Evolutionary conservation across 2,888 invertebrate species (phyloP), one percentile per base, ranked within the genome.

Genomic region (Thereva unica): DNA sequence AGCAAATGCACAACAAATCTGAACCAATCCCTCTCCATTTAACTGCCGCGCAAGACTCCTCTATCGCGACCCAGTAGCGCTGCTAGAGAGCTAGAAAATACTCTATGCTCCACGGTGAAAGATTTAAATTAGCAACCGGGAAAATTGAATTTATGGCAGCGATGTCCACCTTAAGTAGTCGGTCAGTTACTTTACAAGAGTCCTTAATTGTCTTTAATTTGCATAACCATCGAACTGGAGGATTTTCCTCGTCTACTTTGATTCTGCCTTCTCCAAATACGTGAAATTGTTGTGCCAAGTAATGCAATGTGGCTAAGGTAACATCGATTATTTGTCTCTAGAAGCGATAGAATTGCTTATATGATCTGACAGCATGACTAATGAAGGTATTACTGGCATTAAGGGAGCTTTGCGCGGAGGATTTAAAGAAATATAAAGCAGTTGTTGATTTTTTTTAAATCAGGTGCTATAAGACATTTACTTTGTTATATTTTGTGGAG

Each of bases 201-300:
- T 63, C 52, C 63, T 63, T 63, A 63, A 63, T 63, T 63, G 63
- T 63, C 50, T 52, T 52, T 42, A 42, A 63, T 63, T 63, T 63
- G 63, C 63, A 63, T 63, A 63, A 63, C 57, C 57, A 59, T 45
- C 45, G 47, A 59, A 47, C 5, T 12, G 23, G 12, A 59, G 57
- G 47, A 38, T 47, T 59, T 59, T n/a, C n/a, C 57, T 59, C 57
- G 12, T 23, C 12, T 50, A 6, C 35, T 50, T 35, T 5, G 34
- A 34, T 23, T 50, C 7, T 35, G 23, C 35, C 50, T 23, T 50
- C 50, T 50, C 10, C 23, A 34, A 34, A 50, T 50, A 34, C 50
- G 7, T 50, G 7, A 9, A 57, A 57, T 57, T 57, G 37, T n/a
- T 57, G 35, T 40, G 37, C 37, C 52, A 10, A 23, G 37, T 52